Base-by-base conservation (phyloP, 2,797 vertebrate genomes). In the Monodelphis domestica region DNA sequence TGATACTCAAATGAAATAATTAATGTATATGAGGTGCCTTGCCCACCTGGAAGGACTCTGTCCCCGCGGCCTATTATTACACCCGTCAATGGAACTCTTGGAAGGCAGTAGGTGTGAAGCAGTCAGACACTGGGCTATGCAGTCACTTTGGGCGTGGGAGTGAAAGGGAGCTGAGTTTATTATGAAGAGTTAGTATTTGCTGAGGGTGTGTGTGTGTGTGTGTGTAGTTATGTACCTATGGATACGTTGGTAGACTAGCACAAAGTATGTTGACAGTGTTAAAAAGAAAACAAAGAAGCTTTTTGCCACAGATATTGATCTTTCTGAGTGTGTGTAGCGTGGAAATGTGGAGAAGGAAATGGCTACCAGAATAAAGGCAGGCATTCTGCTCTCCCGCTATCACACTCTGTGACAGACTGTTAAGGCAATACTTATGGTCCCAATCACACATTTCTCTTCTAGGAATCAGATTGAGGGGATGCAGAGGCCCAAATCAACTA, bases 361-460 rank as follows among this genome's bases (percentile, higher is more conserved):
- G 94, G 95, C 97, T 95, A 95, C 88, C 91, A 84, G 6, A 33
- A 50, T 91, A 95, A 94, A 94, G 94, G 59, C 90, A 89, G 93
- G 92, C 95, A 96, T 96, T 96, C 95, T 94, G 97, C 91, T 90
- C 96, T 94, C 96, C 95, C 91, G 29, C 92, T 94, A 90, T 96
- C 97, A 95, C 97, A 95, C 94, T 90, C 93, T 89, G 94, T 96
- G 95, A 95, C 96, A 98, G 96, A 97, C 95, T 96, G 95, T 53
- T 93, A 97, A 97, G 96, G 95, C 96, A 95, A 95, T 93, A 94
- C 97, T 97, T 97, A 97, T 96, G 96, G 97, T 97, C 91, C 95
- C 97, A 96, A 94, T 95, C 95, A 91, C 89, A 91, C 55, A 10
- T 94, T 94, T 94, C 95, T 94, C 94, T 91, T 94, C 95, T 95